Evolutionary conservation across 1,140 invertebrate species (phyloP).

Genomic region (Ladona fulva): DNA sequence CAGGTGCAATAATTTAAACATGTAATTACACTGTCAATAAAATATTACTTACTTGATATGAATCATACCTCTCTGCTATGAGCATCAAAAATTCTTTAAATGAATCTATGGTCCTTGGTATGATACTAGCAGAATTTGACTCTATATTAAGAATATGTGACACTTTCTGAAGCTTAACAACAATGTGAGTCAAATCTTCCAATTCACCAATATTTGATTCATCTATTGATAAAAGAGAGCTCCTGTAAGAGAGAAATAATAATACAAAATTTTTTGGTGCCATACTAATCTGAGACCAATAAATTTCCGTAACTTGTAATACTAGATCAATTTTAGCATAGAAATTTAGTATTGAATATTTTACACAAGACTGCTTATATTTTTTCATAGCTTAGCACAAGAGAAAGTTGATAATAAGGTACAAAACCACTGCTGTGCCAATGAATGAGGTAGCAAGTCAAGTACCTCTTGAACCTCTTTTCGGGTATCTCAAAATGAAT

Average conservation of each 20-base stretch:
- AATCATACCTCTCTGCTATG: not conserved
- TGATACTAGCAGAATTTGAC: not conserved
- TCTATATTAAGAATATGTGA: not conserved
- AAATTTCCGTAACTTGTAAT: too few species aligned
- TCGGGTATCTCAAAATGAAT: not conserved
- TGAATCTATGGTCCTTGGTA: not conserved
- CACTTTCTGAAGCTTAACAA: not conserved
- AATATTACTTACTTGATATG: not conserved
- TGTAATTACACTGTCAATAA: too few species aligned
- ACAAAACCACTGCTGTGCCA: too few species aligned
- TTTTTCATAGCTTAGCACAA: too few species aligned
- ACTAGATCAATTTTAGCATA: too few species aligned
- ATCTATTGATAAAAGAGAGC: not conserved
- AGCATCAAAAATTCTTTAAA: not conserved
- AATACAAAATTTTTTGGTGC: too few species aligned
- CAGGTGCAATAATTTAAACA: too few species aligned
- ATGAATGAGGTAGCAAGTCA: too few species aligned
- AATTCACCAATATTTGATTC: not conserved
- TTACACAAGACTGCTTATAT: too few species aligned
- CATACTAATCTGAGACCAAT: too few species aligned
- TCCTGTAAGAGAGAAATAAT: not conserved
- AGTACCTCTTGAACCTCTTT: not conserved
- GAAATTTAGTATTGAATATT: too few species aligned
- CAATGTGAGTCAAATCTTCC: not conserved
- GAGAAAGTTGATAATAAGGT: too few species aligned